Conservation (phyloP, 2,888 invertebrate species). For the Leptopilina myrica region DNA sequence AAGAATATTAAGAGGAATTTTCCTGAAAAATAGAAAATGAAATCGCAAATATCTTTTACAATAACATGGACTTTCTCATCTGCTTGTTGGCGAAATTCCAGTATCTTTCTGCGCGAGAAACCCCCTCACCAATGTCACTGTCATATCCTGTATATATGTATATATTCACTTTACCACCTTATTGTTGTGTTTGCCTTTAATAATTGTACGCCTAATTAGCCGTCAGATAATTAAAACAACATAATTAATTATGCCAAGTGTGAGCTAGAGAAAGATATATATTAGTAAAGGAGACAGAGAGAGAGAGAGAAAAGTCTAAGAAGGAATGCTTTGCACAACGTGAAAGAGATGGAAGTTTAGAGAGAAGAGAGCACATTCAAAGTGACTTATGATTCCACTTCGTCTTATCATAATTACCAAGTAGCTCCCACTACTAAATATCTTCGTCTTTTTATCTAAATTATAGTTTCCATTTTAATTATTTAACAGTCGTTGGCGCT, state of each 20-base stretch:
- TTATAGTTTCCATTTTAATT: constrained; percentile 4
- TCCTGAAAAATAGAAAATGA: too few species aligned
- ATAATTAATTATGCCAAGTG: constrained; percentile 66
- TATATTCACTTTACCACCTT: constrained; percentile 47
- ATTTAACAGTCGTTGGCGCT: neutral
- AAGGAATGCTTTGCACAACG: neutral
- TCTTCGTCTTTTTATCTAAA: neutral
- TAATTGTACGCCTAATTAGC: constrained; percentile 69
- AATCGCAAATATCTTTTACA: too few species aligned
- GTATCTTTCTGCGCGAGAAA: neutral
- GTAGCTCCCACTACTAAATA: neutral
- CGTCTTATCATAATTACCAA: constrained; percentile 36
- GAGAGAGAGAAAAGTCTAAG: constrained; percentile 20
- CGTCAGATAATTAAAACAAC: constrained; percentile 69
- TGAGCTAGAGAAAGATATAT: constrained; percentile 13
- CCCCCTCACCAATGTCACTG: neutral
- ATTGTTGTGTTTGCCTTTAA: constrained; percentile 66
- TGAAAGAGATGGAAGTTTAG: constrained; percentile 7
- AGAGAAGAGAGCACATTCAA: constrained; percentile 23
- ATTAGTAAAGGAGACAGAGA: neutral
- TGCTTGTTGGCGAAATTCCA: constrained; percentile 25
- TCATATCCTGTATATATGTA: neutral
- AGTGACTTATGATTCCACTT: constrained; percentile 26
- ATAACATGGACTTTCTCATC: neutral
- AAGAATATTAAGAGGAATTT: too few species aligned